phyloP scores from a whole-genome alignment of 2,797 vertebrate species.

The Onychomys leucogaster region DNA sequence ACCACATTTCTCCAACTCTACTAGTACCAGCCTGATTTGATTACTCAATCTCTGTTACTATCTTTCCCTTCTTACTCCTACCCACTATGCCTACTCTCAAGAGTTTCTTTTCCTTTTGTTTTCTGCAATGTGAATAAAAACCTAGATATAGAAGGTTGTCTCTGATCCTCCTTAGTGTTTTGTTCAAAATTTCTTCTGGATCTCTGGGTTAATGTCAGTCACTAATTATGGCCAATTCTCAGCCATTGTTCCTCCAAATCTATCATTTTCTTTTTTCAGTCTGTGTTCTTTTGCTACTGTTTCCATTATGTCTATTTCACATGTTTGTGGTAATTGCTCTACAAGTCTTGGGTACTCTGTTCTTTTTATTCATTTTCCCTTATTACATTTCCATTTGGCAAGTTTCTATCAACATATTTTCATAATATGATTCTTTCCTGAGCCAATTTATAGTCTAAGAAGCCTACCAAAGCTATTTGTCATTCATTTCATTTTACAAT shows the following conservation, averaged over 20 bases:
- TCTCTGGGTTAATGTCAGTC: neutral
- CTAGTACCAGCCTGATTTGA: neutral
- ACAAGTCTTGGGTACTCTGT: neutral
- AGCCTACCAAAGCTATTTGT: neutral
- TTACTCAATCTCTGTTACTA: neutral
- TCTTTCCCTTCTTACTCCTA: neutral
- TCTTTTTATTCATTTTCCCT: neutral
- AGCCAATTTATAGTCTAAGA: neutral
- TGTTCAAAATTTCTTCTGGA: neutral
- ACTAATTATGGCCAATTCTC: neutral
- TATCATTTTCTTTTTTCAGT: neutral
- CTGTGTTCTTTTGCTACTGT: neutral
- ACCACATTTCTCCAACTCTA: neutral
- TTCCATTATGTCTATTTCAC: neutral
- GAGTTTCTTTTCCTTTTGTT: neutral
- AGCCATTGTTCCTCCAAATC: neutral
- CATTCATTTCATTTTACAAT: neutral
- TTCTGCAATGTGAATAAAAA: slow-evolving; percentile 31
- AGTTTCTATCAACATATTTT: slow-evolving; percentile 4
- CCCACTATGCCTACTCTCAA: neutral
- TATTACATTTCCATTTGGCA: slow-evolving; percentile 8
- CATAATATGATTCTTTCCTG: neutral
- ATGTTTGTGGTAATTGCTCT: neutral
- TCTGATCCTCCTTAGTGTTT: neutral
- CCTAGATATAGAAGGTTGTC: neutral